These are phyloP conservation scores for Novumbra hubbsi DNA, from an alignment of 2,797 vertebrate species.

Conservation along the genomic window DNA sequence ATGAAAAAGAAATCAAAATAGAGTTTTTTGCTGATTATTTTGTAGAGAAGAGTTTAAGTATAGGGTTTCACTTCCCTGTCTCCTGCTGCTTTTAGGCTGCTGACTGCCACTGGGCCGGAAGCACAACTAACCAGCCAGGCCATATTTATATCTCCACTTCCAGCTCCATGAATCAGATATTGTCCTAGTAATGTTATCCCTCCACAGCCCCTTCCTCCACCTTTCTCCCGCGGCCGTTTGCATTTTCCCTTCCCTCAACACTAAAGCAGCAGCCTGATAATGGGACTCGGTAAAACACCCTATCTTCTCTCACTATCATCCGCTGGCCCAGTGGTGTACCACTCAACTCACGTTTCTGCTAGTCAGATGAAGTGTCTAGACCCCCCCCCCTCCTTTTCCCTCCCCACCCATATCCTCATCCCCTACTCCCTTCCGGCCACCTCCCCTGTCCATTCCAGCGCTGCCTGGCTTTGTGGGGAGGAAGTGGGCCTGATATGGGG, in stretches of 20 bases:
- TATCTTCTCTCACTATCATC: not conserved
- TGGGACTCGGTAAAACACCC: not conserved
- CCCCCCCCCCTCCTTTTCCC: conserved; percentile 11
- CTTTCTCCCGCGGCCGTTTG: not conserved
- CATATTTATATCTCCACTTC: conserved; percentile 40
- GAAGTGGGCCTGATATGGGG: conserved; percentile 30
- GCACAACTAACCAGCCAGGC: conserved; percentile 40
- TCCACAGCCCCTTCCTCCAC: not conserved
- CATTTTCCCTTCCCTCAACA: conserved; percentile 4
- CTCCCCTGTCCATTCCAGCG: conserved; percentile 15
- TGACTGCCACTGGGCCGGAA: conserved; percentile 22
- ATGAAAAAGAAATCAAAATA: conserved; percentile 8
- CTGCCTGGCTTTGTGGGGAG: not conserved
- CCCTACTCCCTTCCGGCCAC: conserved; percentile 33
- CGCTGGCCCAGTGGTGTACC: conserved; percentile 1
- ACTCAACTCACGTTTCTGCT: conserved; percentile 28
- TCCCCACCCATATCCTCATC: conserved; percentile 44
- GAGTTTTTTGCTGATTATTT: not conserved
- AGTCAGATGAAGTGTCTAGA: conserved; percentile 66
- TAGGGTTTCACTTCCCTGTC: not conserved
- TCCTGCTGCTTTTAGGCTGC: not conserved
- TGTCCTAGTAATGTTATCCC: conserved; percentile 23
- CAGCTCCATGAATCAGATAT: conserved; percentile 51
- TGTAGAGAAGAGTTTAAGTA: not conserved
- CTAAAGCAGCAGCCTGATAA: not conserved